Evolutionary conservation across 1,140 invertebrate genomes (phyloP).

Genomic region (Papilio machaon): DNA sequence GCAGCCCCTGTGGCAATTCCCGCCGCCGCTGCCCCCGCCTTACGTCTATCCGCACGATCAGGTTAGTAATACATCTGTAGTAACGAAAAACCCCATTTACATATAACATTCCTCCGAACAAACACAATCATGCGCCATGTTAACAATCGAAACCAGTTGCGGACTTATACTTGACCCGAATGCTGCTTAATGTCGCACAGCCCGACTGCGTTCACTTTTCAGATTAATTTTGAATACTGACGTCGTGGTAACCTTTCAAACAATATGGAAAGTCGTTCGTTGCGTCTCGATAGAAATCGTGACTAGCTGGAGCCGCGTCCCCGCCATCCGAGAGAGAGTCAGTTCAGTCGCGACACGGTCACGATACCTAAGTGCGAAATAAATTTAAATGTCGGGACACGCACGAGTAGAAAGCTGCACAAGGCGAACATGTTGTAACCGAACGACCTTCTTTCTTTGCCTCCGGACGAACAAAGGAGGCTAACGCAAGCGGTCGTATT

Average conservation of each 20-base stretch:
- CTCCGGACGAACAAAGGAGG: constrained; percentile 71
- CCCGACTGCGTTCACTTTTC: constrained; percentile 52
- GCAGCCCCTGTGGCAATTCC: constrained; percentile 90
- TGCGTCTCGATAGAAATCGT: constrained; percentile 71
- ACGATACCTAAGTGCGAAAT: constrained; percentile 76
- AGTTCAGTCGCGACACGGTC: constrained; percentile 56
- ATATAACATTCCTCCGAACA: constrained; percentile 1
- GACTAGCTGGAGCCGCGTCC: constrained; percentile 68
- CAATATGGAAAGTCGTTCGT: constrained; percentile 63
- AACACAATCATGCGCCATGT: constrained; percentile 33
- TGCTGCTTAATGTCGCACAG: constrained; percentile 52
- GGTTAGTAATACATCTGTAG: constrained; percentile 81
- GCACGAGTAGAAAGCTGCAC: constrained; percentile 79
- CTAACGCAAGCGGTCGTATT: constrained; percentile 60
- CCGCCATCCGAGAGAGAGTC: constrained; percentile 77
- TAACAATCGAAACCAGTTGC: constrained; percentile 55
- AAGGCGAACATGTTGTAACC: constrained; percentile 79
- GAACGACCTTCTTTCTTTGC: constrained; percentile 74
- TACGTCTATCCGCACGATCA: constrained; percentile 90
- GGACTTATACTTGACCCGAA: constrained; percentile 73
- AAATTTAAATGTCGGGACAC: constrained; percentile 81
- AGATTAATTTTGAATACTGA: constrained; percentile 49
- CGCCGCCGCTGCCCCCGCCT: constrained; percentile 87
- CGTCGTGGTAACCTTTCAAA: constrained; percentile 46
- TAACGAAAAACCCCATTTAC: constrained; percentile 36